phyloP scores from a whole-genome alignment of 2,888 invertebrate genomes.

The Oxytorus armatus region DNA sequence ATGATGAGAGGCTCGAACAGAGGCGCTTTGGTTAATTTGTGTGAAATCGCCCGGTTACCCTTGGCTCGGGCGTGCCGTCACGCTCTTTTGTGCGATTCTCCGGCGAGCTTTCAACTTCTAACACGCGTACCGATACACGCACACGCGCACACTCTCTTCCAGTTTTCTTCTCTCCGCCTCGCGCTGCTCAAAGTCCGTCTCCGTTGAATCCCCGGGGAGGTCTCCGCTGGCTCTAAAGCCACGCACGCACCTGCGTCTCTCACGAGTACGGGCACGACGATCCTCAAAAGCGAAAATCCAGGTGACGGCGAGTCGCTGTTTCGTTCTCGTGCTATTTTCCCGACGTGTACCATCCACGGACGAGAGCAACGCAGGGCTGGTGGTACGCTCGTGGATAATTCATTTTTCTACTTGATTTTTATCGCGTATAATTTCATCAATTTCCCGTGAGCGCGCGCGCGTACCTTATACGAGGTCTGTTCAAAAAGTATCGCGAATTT shows the following conservation, averaged over 20 bases:
- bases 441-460: too few relatives aligned
- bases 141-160: conserved; percentile 38
- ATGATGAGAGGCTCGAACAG: conserved; percentile 26
- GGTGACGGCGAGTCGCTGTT: conserved; percentile 40
- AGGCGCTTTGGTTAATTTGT: conserved; percentile 78
- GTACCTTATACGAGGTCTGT: too few relatives aligned
- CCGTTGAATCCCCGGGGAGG: conserved; percentile 57
- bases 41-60: conserved; percentile 78
- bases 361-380: background rate
- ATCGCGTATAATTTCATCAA: too few relatives aligned
- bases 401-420: background rate
- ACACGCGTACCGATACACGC: conserved; percentile 49
- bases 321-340: conserved; percentile 17
- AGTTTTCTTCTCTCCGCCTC: conserved; percentile 22
- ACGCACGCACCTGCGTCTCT: conserved; percentile 56
- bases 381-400: background rate
- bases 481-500: too few relatives aligned
- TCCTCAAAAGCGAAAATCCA: conserved; percentile 41
- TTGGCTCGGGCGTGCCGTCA: conserved; percentile 74
- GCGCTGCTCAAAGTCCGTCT: conserved; percentile 43
- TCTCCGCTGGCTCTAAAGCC: conserved; percentile 51
- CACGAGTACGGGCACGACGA: conserved; percentile 30
- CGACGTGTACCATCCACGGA: conserved; percentile 9
- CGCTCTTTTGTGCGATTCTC: conserved; percentile 75
- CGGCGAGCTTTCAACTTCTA: conserved; percentile 69